These are phyloP conservation scores for Petrocephalus microphthalmus DNA, from an alignment of 2,113 vertebrate genomes.

Conservation along the genomic window DNA sequence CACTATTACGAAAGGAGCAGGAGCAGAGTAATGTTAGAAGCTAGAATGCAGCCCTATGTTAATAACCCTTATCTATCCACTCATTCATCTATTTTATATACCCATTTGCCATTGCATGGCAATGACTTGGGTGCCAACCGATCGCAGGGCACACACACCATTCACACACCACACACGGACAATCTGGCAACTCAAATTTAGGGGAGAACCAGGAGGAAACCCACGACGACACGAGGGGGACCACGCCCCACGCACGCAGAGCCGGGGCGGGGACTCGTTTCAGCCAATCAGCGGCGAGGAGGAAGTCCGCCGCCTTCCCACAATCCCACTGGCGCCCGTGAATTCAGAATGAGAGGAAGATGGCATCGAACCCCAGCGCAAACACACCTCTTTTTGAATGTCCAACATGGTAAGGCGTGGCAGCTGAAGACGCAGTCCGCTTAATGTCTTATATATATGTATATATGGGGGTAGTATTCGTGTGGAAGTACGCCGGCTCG, in stretches of 20 bases:
- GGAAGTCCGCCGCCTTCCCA: slow-evolving; percentile 49
- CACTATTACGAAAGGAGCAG: not conserved
- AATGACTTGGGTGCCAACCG: not conserved
- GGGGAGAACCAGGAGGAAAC: not conserved
- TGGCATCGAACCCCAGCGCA: slow-evolving; percentile 70
- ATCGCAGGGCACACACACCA: not conserved
- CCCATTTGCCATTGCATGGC: not conserved
- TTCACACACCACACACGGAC: too few species aligned
- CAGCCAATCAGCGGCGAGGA: not conserved
- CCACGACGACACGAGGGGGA: too few species aligned
- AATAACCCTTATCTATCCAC: not conserved
- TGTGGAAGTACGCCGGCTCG: not conserved
- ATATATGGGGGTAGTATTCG: not conserved
- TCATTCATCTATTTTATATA: too few species aligned
- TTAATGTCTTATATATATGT: not conserved
- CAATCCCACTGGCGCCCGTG: slow-evolving; percentile 54
- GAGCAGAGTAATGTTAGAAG: not conserved
- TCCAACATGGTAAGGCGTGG: slow-evolving; percentile 67
- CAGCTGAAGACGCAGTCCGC: not conserved
- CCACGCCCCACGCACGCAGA: not conserved
- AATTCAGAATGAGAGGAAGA: slow-evolving; percentile 61
- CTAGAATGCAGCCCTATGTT: not conserved
- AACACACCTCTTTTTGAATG: slow-evolving; percentile 66
- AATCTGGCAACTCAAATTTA: not conserved
- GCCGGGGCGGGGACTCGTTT: not conserved